A percentile compares a stretch with the other conserved stretches of the same genome.
These are phyloP conservation scores for Pelecanoides urinatrix DNA, from an alignment of 2,113 vertebrate genomes.

Conservation along the genomic window DNA sequence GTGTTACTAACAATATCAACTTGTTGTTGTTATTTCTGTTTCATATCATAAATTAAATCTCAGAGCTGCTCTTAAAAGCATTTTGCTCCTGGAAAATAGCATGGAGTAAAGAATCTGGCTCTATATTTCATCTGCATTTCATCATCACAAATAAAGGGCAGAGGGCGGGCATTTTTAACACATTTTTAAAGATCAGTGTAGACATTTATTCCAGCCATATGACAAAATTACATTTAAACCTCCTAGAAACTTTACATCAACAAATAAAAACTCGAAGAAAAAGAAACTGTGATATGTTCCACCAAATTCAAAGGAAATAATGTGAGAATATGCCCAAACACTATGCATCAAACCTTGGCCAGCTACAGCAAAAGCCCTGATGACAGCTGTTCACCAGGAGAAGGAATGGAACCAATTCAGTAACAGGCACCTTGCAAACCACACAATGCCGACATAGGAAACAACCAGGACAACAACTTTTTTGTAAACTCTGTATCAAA, in stretches of 20 bases:
- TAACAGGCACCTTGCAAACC: neutral
- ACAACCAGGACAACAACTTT: neutral
- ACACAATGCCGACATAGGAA: neutral
- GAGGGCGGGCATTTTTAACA: neutral
- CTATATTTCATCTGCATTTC: neutral
- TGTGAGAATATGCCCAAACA: neutral
- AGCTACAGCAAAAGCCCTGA: neutral
- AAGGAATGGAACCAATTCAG: neutral
- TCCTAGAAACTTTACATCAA: neutral
- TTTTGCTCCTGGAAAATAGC: neutral
- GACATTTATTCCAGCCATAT: neutral
- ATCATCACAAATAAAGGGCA: neutral
- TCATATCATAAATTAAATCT: neutral
- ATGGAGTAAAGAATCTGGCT: neutral
- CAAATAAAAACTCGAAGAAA: neutral
- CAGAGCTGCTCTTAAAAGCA: neutral
- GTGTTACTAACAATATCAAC: neutral
- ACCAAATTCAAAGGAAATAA: neutral
- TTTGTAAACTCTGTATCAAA: neutral
- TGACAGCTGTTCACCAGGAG: neutral
- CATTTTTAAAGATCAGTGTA: neutral
- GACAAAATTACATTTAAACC: neutral
- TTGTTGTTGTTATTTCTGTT: neutral
- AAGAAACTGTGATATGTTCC: neutral
- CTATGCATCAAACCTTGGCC: neutral